Percentiles rank a stretch among this genome's conserved stretches.
phyloP scores from a whole-genome alignment of 2,888 invertebrate species.

The Steinernema carpocapsae region DNA sequence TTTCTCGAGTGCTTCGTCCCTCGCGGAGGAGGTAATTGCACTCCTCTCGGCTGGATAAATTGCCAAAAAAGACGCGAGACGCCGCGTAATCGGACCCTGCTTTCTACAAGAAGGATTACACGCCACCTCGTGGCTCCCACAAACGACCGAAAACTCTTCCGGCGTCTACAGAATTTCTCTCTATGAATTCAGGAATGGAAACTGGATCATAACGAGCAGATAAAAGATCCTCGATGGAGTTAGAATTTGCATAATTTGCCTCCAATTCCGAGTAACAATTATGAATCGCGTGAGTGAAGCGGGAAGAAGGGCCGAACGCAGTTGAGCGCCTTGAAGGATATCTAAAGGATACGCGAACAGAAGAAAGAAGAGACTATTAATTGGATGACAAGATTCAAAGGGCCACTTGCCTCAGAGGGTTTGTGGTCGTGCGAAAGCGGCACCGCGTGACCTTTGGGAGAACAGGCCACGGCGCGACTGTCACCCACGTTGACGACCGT shows the following conservation, averaged over 20 bases:
- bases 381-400: slow-evolving; percentile 8
- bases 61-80: slow-evolving; percentile 31
- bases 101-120: neutral
- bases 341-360: neutral
- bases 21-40: slow-evolving; percentile 14
- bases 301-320: no score
- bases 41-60: slow-evolving; percentile 24
- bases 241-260: neutral
- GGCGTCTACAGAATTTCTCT: neutral
- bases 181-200: neutral
- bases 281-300: neutral
- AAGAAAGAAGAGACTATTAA: neutral
- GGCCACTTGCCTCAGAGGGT: slow-evolving; percentile 81
- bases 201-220: no score
- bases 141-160: slow-evolving; percentile 10
- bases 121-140: neutral
- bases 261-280: neutral
- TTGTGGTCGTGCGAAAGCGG: slow-evolving; percentile 95
- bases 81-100: neutral
- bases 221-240: neutral
- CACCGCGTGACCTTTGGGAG: slow-evolving; percentile 84
- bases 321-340: neutral
- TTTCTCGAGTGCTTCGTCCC: slow-evolving; percentile 27
- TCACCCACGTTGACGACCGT: slow-evolving; percentile 96
- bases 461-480: slow-evolving; percentile 87